Conservation (phyloP, 2,888 invertebrate species). For the Lordiphosa fenestrarum region DNA sequence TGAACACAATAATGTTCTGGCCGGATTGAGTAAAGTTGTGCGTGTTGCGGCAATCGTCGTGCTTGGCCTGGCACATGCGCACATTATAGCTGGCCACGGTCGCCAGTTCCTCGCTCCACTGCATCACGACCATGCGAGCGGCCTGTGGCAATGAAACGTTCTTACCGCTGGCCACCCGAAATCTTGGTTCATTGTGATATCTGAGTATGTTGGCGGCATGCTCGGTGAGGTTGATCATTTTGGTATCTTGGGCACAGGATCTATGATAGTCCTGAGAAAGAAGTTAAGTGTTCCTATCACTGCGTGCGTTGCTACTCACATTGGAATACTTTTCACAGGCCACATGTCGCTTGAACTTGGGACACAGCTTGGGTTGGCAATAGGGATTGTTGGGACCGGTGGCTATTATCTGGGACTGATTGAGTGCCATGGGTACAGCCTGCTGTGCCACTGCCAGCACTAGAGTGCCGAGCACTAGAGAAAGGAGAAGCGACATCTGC, state of each 20-base stretch:
- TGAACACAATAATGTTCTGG: constrained; percentile 57
- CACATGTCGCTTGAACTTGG: constrained; percentile 43
- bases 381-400: constrained; percentile 43
- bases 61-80: constrained; percentile 44
- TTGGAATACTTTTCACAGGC: constrained; percentile 43
- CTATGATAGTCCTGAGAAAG: constrained; percentile 18
- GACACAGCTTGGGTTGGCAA: constrained; percentile 45
- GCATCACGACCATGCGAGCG: constrained; percentile 57
- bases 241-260: constrained; percentile 21
- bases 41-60: constrained; percentile 62
- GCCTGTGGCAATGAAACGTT: constrained; percentile 50
- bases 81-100: constrained; percentile 56
- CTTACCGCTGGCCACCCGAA: constrained; percentile 44
- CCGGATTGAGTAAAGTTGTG: constrained; percentile 48
- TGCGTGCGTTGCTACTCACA: constrained; percentile 15
- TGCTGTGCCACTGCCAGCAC: background rate
- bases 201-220: constrained; percentile 32
- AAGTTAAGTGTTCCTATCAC: background rate
- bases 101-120: constrained; percentile 62
- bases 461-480: background rate
- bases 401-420: constrained; percentile 1
- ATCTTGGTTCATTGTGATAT: constrained; percentile 54
- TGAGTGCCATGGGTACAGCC: background rate
- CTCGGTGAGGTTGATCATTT: constrained; percentile 33
- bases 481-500: background rate